A percentile compares a stretch with the other conserved stretches of the same genome.
These are phyloP conservation scores for Nasua narica DNA, from an alignment of 2,797 vertebrate genomes.

Conservation along the genomic window DNA sequence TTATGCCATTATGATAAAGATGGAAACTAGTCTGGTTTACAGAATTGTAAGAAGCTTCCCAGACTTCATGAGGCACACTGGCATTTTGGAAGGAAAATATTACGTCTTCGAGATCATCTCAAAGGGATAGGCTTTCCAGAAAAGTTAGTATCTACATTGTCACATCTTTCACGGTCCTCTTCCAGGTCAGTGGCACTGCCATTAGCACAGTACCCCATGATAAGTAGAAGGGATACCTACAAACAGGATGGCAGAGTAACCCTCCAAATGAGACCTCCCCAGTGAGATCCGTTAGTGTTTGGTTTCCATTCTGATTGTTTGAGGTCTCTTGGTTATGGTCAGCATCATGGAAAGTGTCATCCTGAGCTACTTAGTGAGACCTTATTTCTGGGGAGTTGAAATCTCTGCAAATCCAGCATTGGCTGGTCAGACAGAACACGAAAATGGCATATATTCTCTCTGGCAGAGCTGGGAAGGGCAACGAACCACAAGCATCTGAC, in stretches of 20 bases:
- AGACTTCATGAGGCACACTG: neutral
- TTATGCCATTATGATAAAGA: neutral
- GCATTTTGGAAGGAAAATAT: neutral
- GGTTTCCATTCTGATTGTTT: neutral
- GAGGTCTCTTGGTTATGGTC: neutral
- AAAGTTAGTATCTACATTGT: neutral
- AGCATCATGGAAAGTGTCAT: neutral
- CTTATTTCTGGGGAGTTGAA: neutral
- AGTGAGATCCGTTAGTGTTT: neutral
- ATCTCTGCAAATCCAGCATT: neutral
- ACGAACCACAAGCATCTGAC: neutral
- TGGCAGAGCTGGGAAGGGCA: neutral
- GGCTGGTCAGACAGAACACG: neutral
- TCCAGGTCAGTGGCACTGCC: neutral
- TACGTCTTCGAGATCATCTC: neutral
- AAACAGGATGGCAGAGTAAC: neutral
- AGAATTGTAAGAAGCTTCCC: neutral
- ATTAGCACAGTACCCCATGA: neutral
- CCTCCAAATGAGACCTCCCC: neutral
- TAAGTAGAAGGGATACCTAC: neutral
- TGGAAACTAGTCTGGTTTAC: neutral
- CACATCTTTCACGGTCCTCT: neutral
- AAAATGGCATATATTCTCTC: neutral
- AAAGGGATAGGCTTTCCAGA: neutral
- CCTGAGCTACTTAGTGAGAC: neutral